Base-by-base conservation (phyloP, 2,113 vertebrate genomes). In the Uria lomvia region DNA sequence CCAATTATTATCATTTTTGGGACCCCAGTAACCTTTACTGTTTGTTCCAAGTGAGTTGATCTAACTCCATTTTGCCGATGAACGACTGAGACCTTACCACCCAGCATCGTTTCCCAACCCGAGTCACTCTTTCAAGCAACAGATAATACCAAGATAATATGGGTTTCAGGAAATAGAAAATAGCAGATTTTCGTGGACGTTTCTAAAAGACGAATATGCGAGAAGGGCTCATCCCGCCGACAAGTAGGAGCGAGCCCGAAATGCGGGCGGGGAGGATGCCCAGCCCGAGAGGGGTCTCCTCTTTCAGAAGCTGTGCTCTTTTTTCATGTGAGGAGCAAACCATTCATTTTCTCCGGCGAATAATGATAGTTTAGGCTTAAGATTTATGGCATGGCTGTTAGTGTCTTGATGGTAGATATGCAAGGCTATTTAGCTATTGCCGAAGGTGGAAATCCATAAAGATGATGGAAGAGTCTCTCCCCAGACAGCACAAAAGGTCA, bases 371-470 rank as follows among this genome's bases (percentile, higher is more conserved):
- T 94, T 58, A 81, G 49, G 60, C 60, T 80, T 79, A 94, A 94
- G 92, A 97, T 97, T 97, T 91, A 97, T 72, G 70, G 56, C 60
- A 53, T 5, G 67, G 77, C 80, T 92, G 62, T 93, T 88, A 90
- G 66, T 60, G 55, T 67, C 89, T 85, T 49, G 80, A 92, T 91
- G 90, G 86, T 49, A 93, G 78, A 96, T 67, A 86, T 3, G 40
- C 40, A 73, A 79, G 66, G 81, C 81, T 92, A 26, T 96, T 92
- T 83, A 96, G 74, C 50, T 86, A 7, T 86, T 65, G 92, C 91
- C 63, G 12, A 95, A 88, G 92, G 88, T 97, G 77, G 68, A 81
- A 94, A 97, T 90, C 68, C 67, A 84, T 91, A 92, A 96, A 94
- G 90, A 86, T 94, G 94, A 96, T 85, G 88, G 88, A 96, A 76